Evolutionary conservation across 2,797 vertebrate species (phyloP).

Genomic region (Margarornis squamiger): DNA sequence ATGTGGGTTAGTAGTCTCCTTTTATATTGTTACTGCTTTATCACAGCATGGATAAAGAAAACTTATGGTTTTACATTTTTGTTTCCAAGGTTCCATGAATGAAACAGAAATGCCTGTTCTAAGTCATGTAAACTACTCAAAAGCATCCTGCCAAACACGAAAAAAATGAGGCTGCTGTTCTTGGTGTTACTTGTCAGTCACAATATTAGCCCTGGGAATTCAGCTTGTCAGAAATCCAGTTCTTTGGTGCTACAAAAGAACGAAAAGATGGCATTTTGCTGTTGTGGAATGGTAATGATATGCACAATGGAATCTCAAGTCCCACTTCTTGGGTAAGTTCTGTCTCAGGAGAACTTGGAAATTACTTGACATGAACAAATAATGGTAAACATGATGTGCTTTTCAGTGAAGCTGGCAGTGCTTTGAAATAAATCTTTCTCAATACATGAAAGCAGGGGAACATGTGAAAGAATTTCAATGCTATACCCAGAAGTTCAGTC

Average conservation of each 20-base stretch:
- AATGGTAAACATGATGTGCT: background rate
- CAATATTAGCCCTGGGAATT: constrained; percentile 49
- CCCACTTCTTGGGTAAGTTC: constrained; percentile 5
- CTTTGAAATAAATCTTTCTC: background rate
- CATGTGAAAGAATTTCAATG: background rate
- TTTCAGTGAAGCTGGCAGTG: background rate
- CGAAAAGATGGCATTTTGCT: constrained; percentile 19
- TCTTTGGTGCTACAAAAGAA: constrained; percentile 46
- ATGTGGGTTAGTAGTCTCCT: constrained; percentile 1
- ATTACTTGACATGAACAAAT: constrained; percentile 19
- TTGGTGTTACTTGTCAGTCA: constrained; percentile 44
- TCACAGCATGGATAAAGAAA: background rate
- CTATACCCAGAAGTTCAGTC: background rate
- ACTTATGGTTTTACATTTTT: constrained; percentile 20
- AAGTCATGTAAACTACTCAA: constrained; percentile 40
- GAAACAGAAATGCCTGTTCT: constrained; percentile 28
- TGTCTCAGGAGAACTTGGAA: constrained; percentile 17
- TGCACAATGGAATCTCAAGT: constrained; percentile 46
- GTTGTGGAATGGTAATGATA: constrained; percentile 9
- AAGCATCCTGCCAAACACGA: constrained; percentile 22
- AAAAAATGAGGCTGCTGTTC: constrained; percentile 45
- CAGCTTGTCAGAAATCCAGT: constrained; percentile 28
- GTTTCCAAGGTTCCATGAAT: constrained; percentile 40
- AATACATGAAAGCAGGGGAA: background rate
- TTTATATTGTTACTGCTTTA: constrained; percentile 4